Base-by-base conservation (phyloP, 1,140 invertebrate species). In the Drosophila triauraria region DNA sequence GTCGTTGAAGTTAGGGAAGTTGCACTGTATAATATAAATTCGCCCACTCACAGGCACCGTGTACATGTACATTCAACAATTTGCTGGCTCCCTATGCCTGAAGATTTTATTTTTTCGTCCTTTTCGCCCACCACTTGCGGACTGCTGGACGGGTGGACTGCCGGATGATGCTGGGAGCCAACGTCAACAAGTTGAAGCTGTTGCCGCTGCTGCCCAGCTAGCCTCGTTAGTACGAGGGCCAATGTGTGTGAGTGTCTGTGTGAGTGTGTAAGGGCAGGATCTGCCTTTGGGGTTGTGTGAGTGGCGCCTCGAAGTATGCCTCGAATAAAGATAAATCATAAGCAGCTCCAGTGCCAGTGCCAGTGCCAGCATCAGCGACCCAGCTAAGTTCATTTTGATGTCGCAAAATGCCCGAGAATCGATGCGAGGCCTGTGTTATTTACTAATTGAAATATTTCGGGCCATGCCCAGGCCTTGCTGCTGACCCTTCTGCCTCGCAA, bases 141-240 rank as follows among this genome's bases (percentile, higher is more conserved):
- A 40, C 53, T 40, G 53, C 13, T 20, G 38, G 53, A 38, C 53
- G 20, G 32, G 12, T 20, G 50, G 51, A 67, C 71, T 68, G 70
- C 78, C 67, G 63, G 63, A 27, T 44, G 63, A 38, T 68, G 63
- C 68, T 74, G 70, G 72, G 48, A 68, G 82, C 81, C 81, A 82
- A 84, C 84, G 84, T 88, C 84, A 88, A 88, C 84, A 88, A 88
- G 84, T 88, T 88, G 84, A 88, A 88, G 84, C 67, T 90, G 85
- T 87, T 83, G 84, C 84, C 80, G 77, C 70, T 58, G 80, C 64
- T 60, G 57, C 68, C 79, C 64, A 80, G 67, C 42, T 77, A 70
- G 75, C 50, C 75, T 60, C 53, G 53, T 77, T 77, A 70, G 53
- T 30, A 23, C 30, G 47, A 58, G 51, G 46, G 32, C 42, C 27